Evolutionary conservation across 2,797 vertebrate species (phyloP).

Genomic region (Lithobates sylvaticus): DNA sequence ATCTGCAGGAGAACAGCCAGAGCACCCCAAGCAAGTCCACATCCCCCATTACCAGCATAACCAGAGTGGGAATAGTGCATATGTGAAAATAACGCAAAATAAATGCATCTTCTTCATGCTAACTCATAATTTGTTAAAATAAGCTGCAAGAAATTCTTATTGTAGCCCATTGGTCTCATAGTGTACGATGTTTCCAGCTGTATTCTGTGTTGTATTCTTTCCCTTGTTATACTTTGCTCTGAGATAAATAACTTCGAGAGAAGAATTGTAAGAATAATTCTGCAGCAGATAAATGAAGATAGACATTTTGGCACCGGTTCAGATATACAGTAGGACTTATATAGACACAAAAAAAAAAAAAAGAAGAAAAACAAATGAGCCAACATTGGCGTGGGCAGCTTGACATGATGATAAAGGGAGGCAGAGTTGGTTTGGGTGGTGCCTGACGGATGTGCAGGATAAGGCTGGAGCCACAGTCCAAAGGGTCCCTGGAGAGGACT

Average conservation of each 20-base stretch:
- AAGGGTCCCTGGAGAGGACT: conserved; percentile 38
- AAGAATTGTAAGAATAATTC: not conserved
- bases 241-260: not conserved
- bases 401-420: conserved; percentile 49
- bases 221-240: too few relatives aligned
- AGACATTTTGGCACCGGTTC: conserved; percentile 34
- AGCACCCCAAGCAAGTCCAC: too few relatives aligned
- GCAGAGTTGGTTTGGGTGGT: conserved; percentile 46
- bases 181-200: too few relatives aligned
- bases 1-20: too few relatives aligned
- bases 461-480: conserved; percentile 49
- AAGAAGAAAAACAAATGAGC: conserved; percentile 51
- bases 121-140: too few relatives aligned
- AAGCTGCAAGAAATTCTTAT: too few relatives aligned
- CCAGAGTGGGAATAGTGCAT: too few relatives aligned
- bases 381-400: conserved; percentile 48
- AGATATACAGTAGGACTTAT: conserved; percentile 42
- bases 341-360: conserved; percentile 18
- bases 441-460: conserved; percentile 51
- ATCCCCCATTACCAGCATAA: too few relatives aligned
- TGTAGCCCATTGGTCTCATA: too few relatives aligned
- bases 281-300: not conserved
- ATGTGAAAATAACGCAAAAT: too few relatives aligned
- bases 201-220: too few relatives aligned
- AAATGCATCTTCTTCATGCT: too few relatives aligned